These are phyloP conservation scores for Chelonia mydas DNA, from an alignment of 2,797 vertebrate genomes.

Conservation along the genomic window DNA sequence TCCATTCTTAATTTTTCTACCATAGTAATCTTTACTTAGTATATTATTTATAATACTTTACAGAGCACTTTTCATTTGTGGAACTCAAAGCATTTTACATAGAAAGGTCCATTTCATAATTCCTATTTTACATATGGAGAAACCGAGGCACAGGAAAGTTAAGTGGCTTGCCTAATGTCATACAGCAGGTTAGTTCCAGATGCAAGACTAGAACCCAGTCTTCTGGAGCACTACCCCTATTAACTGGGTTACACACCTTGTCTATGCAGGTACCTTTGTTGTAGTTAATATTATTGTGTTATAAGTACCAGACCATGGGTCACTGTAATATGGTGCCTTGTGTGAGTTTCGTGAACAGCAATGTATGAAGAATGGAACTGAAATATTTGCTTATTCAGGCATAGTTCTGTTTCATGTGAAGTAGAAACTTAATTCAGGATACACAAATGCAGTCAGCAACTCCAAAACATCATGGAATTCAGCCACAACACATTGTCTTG, in stretches of 20 bases:
- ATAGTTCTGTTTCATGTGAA: background rate
- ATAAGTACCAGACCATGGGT: background rate
- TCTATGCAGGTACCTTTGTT: background rate
- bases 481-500: slow-evolving; percentile 17
- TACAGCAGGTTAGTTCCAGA: background rate
- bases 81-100: background rate
- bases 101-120: background rate
- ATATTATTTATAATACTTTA: too few relatives aligned
- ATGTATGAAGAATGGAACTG: background rate
- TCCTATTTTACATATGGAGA: background rate
- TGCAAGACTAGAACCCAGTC: background rate
- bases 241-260: background rate
- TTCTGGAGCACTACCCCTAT: background rate
- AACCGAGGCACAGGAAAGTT: background rate
- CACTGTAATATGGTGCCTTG: too few relatives aligned
- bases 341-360: too few relatives aligned
- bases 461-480: slow-evolving; percentile 23
- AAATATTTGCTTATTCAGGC: background rate
- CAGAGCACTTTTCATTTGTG: too few relatives aligned
- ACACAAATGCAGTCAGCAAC: background rate
- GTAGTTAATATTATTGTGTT: background rate
- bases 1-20: background rate
- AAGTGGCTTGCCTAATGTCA: background rate
- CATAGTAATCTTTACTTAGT: background rate
- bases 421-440: background rate